Evolutionary conservation across 2,113 vertebrate genomes (phyloP).

Genomic region (Aspiorhynchus laticeps): DNA sequence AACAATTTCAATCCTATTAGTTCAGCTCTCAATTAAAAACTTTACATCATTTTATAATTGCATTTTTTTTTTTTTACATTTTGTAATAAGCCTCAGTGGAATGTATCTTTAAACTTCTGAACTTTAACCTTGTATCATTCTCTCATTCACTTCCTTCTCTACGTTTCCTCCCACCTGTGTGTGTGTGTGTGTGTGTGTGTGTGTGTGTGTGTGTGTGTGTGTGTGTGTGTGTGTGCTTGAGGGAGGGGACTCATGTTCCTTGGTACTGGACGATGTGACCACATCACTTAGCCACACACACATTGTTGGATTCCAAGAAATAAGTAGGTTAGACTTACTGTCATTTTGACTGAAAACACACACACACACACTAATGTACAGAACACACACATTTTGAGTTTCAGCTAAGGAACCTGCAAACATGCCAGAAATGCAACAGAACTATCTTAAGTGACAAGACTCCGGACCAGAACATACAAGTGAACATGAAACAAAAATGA

Average conservation of each 20-base stretch:
- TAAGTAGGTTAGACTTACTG: conserved; percentile 56
- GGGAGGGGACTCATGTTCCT: background rate
- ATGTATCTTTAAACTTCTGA: background rate
- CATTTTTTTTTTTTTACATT: background rate
- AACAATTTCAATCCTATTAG: background rate
- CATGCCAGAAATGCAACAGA: background rate
- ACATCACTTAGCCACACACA: conserved; percentile 50
- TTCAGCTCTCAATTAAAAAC: background rate
- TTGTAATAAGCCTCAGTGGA: background rate
- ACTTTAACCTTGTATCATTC: conserved; percentile 1
- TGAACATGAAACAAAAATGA: background rate
- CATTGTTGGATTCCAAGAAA: conserved; percentile 50
- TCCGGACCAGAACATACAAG: background rate
- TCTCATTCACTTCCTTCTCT: background rate
- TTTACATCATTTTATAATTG: background rate
- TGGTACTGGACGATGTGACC: conserved; percentile 42
- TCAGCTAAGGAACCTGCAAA: background rate
- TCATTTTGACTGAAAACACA: conserved; percentile 41
- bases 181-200: background rate
- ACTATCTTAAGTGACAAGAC: background rate
- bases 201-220: background rate
- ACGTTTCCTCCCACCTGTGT: background rate
- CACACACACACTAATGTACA: conserved; percentile 12
- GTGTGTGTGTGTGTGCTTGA: background rate
- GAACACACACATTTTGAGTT: background rate